A percentile compares a stretch with the other conserved stretches of the same genome.
These are phyloP conservation scores for Drosophila bocqueti DNA, from an alignment of 1,140 invertebrate species.

Conservation along the genomic window DNA sequence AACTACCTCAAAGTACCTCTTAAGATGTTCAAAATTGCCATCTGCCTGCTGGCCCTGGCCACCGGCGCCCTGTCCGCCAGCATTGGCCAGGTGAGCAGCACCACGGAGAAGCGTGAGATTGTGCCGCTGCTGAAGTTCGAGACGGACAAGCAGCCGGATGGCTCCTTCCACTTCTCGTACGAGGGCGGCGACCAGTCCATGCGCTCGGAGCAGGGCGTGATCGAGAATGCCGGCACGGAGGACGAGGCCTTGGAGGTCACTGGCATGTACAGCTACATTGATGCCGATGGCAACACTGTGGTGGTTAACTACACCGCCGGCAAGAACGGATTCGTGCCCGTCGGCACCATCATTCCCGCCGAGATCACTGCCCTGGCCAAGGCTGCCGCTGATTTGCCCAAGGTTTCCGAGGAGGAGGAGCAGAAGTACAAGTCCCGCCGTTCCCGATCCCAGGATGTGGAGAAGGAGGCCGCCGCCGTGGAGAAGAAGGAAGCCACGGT, in stretches of 20 bases:
- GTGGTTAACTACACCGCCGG: conserved; percentile 89
- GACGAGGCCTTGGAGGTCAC: conserved; percentile 69
- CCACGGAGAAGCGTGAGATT: conserved; percentile 54
- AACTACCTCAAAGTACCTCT: conserved; percentile 4
- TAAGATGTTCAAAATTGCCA: conserved; percentile 63
- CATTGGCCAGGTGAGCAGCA: conserved; percentile 35
- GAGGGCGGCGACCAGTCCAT: conserved; percentile 66
- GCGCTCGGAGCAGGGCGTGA: conserved; percentile 59
- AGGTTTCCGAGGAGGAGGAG: conserved; percentile 54
- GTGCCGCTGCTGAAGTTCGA: conserved; percentile 63
- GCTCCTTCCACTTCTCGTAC: conserved; percentile 69
- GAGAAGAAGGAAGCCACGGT: conserved; percentile 7
- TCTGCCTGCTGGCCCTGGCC: conserved; percentile 59
- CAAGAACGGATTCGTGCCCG: conserved; percentile 88
- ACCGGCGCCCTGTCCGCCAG: conserved; percentile 38
- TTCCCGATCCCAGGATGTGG: conserved; percentile 54
- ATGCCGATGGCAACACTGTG: conserved; percentile 89
- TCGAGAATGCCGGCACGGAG: conserved; percentile 68
- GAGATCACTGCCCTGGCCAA: conserved; percentile 66
- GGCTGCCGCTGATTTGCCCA: conserved; percentile 67
- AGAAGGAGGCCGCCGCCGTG: conserved; percentile 12
- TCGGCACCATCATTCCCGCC: conserved; percentile 86
- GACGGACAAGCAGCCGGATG: conserved; percentile 61
- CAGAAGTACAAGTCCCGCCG: conserved; percentile 44
- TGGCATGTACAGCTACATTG: conserved; percentile 87